phyloP scores from a whole-genome alignment of 2,797 vertebrate species.

The Chaetophractus vellerosus region DNA sequence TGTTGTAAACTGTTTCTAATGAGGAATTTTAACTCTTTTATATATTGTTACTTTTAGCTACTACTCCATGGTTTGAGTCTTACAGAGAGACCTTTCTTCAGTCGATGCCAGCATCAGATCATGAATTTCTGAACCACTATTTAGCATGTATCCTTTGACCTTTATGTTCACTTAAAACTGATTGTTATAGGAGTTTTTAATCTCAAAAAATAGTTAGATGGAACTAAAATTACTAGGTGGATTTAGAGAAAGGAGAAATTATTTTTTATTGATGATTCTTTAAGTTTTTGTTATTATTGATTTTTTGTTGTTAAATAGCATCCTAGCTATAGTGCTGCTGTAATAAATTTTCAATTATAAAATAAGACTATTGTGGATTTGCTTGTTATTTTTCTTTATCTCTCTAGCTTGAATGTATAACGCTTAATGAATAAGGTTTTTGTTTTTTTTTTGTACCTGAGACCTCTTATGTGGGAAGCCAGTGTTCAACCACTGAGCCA shows the following conservation, averaged over 20 bases:
- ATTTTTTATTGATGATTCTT: conserved; percentile 57
- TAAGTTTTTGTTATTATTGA: neutral
- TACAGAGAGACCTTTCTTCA: conserved; percentile 98
- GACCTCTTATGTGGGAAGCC: no score
- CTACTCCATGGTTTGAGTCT: conserved; percentile 98
- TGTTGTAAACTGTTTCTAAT: conserved; percentile 58
- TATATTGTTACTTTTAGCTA: conserved; percentile 92
- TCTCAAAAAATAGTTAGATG: conserved; percentile 60
- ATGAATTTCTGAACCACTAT: conserved; percentile 99
- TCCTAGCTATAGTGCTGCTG: conserved; percentile 7
- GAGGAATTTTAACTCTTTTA: conserved; percentile 67
- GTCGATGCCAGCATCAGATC: conserved; percentile 97
- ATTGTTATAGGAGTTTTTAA: conserved; percentile 29
- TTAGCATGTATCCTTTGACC: conserved; percentile 98
- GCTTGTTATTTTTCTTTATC: conserved; percentile 13
- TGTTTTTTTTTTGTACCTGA: no score
- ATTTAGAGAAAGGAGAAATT: conserved; percentile 29
- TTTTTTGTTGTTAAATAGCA: neutral
- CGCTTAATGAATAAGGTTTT: neutral
- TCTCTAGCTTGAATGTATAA: neutral
- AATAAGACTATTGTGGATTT: neutral
- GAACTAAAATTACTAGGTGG: conserved; percentile 58
- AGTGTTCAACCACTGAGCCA: no score
- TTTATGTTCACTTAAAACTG: conserved; percentile 28
- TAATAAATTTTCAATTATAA: conserved; percentile 25